Base-by-base conservation (phyloP, 1,140 invertebrate species). In the Telenomus remus region DNA sequence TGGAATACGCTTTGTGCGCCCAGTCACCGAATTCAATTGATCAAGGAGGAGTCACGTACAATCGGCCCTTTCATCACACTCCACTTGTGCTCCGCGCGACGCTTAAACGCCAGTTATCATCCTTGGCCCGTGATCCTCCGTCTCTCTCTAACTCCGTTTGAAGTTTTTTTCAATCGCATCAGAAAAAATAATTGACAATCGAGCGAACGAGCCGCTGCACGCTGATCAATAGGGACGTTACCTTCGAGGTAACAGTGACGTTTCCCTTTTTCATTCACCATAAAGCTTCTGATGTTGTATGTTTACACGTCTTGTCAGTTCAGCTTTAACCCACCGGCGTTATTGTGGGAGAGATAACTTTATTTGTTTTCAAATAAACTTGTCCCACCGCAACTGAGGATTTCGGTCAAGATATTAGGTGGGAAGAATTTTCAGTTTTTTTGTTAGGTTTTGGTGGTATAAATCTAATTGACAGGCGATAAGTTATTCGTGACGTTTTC, bases 41-140 rank as follows among this genome's bases (percentile, higher is more conserved):
- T 77, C 68, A 77, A 77, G 68, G 75, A 72, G 55, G 54, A 77
- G 75, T 72, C 75, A 77, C 75, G 75, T 77, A 77, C 75, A 77
- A 59, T 69, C 63, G 68, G 11, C 68, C 68, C 68, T 77, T 77
- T 77, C 74, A 77, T 77, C 63, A 47, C 19, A 27, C 44, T 63
- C 47, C 34, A 47, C 56, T 68, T 56, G 66, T 63, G 55, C 61
- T 68, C 50, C 57, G 61, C 63, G 51, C 42, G 15, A 51, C 66
- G 74, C 59, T 78, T 70, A 78, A 78, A 70, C 48, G 65, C 65
- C 47, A 64, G 61, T 72, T 68, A 77, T 72, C 63, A 64, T 77
- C 57, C 49, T 77, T 57, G 33, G 9, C 39, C 42, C 37, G 9
- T 19, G 47, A 47, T 56, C 55, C 61, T 76, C 59, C 44, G 35